These are phyloP conservation scores for Arctopsyche grandis DNA, from an alignment of 1,140 invertebrate species.

Conservation along the genomic window DNA sequence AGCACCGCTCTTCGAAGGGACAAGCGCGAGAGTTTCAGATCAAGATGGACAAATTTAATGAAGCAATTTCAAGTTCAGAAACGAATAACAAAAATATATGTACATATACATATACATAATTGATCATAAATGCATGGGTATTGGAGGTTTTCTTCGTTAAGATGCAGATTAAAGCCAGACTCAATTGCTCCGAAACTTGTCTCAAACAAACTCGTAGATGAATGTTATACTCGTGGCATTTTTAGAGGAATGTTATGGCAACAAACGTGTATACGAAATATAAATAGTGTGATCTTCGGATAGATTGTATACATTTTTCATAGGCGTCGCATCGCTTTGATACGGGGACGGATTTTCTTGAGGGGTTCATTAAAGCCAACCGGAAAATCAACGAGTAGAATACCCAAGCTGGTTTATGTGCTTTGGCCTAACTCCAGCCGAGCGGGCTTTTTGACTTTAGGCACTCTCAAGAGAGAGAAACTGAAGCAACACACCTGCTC, in stretches of 20 bases:
- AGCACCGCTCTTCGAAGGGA: slow-evolving; percentile 20
- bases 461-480: slow-evolving; percentile 1
- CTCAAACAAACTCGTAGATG: no score
- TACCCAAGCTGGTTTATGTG: slow-evolving; percentile 23
- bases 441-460: slow-evolving; percentile 19
- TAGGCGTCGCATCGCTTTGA: no score
- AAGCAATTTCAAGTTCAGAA: not conserved
- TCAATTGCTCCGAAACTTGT: no score
- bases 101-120: not conserved
- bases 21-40: not conserved
- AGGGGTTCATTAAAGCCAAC: slow-evolving; percentile 31
- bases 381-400: slow-evolving; percentile 28
- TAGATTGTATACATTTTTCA: no score
- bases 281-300: no score
- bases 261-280: no score
- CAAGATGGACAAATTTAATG: slow-evolving; percentile 8
- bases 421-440: slow-evolving; percentile 11
- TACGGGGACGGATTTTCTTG: no score
- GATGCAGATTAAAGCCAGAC: no score
- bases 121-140: no score
- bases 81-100: not conserved
- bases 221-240: no score
- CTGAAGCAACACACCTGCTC: slow-evolving; percentile 22
- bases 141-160: no score
- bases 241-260: no score